These are phyloP conservation scores for Calameuta pallipes DNA, from an alignment of 2,888 invertebrate genomes.

Conservation along the genomic window DNA sequence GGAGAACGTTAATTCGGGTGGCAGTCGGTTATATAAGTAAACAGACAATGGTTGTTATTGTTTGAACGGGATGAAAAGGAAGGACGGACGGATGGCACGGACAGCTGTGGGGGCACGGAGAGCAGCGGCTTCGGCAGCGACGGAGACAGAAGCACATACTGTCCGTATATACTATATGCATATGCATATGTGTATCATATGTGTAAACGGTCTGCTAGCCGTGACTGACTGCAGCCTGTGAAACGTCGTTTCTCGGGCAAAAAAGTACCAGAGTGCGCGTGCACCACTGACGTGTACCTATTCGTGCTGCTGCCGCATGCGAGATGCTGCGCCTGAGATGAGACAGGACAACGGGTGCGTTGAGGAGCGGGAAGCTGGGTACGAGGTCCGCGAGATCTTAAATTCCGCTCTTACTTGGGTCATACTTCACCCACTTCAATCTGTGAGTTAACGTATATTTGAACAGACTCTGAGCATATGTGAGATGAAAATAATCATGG, in stretches of 20 bases:
- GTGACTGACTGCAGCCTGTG: conserved; percentile 45
- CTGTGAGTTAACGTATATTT: neutral
- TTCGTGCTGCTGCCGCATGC: neutral
- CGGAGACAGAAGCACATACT: neutral
- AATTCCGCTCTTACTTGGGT: neutral
- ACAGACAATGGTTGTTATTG: conserved; percentile 56
- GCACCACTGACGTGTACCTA: neutral
- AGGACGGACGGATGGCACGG: conserved; percentile 29
- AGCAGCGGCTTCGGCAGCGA: neutral
- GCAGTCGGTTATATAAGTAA: conserved; percentile 44
- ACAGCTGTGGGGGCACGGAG: conserved; percentile 42
- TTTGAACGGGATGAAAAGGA: conserved; percentile 51
- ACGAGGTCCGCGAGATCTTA: neutral
- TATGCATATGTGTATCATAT: conserved; percentile 15
- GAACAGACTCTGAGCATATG: neutral
- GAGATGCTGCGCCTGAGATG: conserved; percentile 2
- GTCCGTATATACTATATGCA: conserved; percentile 18
- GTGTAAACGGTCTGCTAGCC: conserved; percentile 27
- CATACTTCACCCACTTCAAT: neutral
- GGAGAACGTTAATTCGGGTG: conserved; percentile 19
- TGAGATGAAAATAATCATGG: neutral
- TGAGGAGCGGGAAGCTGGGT: neutral
- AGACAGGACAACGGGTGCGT: neutral
- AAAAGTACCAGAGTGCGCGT: conserved; percentile 33
- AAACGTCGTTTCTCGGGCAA: conserved; percentile 49